Evolutionary conservation across 2,113 vertebrate species (phyloP).

Genomic region (Lonchura striata): DNA sequence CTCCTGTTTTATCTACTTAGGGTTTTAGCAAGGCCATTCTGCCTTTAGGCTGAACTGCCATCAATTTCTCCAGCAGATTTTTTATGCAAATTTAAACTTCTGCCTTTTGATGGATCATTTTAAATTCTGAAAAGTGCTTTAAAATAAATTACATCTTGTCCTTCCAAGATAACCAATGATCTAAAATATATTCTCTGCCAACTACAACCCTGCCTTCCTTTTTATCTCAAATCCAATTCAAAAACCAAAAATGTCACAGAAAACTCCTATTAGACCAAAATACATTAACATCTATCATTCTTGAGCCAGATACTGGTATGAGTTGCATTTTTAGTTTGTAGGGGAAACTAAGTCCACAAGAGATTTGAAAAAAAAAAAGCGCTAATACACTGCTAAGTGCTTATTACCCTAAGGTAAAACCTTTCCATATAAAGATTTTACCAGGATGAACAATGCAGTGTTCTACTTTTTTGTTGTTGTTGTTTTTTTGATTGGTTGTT

Average conservation of each 20-base stretch:
- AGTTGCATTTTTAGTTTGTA: background rate
- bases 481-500: no score
- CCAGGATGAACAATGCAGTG: background rate
- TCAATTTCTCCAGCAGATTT: background rate
- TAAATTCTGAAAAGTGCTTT: background rate
- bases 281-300: background rate
- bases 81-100: conserved; percentile 18
- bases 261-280: background rate
- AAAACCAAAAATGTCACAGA: background rate
- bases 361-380: background rate
- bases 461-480: background rate
- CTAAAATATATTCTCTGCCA: background rate
- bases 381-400: background rate
- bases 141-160: background rate
- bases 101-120: conserved; percentile 2
- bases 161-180: conserved; percentile 1
- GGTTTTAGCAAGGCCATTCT: background rate
- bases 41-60: background rate
- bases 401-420: background rate
- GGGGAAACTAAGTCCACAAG: background rate
- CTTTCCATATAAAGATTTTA: background rate
- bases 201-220: background rate
- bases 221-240: background rate
- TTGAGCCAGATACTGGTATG: background rate
- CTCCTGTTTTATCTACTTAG: background rate